Base-by-base conservation (phyloP, 2,113 vertebrate species). In the Atrichornis clamosus region DNA sequence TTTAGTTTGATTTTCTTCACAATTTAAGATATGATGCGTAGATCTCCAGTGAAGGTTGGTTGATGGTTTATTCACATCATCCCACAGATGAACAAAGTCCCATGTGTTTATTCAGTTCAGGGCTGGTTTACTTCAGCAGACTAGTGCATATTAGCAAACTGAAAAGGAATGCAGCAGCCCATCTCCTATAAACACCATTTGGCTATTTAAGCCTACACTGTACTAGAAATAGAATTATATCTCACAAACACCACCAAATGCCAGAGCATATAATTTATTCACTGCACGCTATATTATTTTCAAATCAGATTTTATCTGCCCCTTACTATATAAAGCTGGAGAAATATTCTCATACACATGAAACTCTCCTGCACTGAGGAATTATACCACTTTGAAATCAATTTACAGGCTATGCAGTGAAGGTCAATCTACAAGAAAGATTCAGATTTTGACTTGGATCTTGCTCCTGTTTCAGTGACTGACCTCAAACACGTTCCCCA, bases 171-270 rank as follows among this genome's bases (percentile, higher is more conserved):
- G 93, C 85, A 90, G 88, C 93, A 81, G 68, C 79, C 68, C 63
- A 84, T 92, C 93, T 89, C 95, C 84, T 95, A 44, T 92, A 94
- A 96, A 94, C 92, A 90, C 56, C 78, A 93, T 89, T 95, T 32
- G 76, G 90, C 96, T 96, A 94, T 96, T 94, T 95, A 93, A 96
- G 73, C 93, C 88, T 70, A 63, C 76, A 13, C 90, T 64, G 87
- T 73, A 68, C 92, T 92, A 96, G 90, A 93, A 97, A 97, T 95
- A 97, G 95, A 88, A 55, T 85, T 91, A 84, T 87, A 88, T 93
- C 92, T 96, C 86, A 90, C 85, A 95, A 97, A 96, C 93, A 89
- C 65, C 74, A 95, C 77, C 89, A 93, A 96, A 93, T 96, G 95
- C 76, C 26, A 13, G 65, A 82, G 84, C 53, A 19, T 84, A 94